Evolutionary conservation across 2,888 invertebrate genomes (phyloP), one percentile per base, ranked within the genome.

Genomic region (Zygothrica quintamaculata): DNA sequence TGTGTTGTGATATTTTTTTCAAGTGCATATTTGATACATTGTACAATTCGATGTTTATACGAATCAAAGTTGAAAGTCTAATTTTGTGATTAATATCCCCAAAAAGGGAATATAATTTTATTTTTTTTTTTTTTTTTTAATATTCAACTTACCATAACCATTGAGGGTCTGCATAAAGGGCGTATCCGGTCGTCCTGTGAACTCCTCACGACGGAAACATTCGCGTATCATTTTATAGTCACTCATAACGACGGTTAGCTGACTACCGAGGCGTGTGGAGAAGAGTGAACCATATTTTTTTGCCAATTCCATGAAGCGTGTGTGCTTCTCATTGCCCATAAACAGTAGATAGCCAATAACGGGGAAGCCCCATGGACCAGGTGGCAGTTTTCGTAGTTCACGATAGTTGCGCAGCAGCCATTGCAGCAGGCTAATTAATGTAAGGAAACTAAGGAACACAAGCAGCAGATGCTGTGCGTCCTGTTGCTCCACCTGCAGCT

Each of bases 71-170:
- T 5, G 18, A 22, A 22, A 22, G 18, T 22, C 18, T 22, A 2
- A 22, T 22, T 22, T 22, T 22, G 18, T 22, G 18, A 5, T 2
- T 22, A 22, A 22, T 22, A 3, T 5, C 18, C 18, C 5, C n/a
- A n/a, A n/a, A n/a, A n/a, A n/a, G n/a, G n/a, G n/a, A n/a, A n/a
- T n/a, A n/a, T n/a, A n/a, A n/a, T n/a, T n/a, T n/a, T n/a, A n/a
- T n/a, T n/a, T n/a, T n/a, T n/a, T n/a, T n/a, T n/a, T n/a, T n/a
- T n/a, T n/a, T n/a, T n/a, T n/a, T n/a, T n/a, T n/a, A n/a, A n/a
- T n/a, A n/a, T n/a, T n/a, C n/a, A 6, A 94, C 96, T 96, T 91
- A 97, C 97, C 97, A 80, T 96, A 96, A 84, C 97, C 97, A 88
- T 95, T 96, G 50, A 98, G 92, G 51, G 97, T 95, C 87, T 95